Base-by-base conservation (phyloP, 2,113 vertebrate genomes). In the Emydura subglobosa region DNA sequence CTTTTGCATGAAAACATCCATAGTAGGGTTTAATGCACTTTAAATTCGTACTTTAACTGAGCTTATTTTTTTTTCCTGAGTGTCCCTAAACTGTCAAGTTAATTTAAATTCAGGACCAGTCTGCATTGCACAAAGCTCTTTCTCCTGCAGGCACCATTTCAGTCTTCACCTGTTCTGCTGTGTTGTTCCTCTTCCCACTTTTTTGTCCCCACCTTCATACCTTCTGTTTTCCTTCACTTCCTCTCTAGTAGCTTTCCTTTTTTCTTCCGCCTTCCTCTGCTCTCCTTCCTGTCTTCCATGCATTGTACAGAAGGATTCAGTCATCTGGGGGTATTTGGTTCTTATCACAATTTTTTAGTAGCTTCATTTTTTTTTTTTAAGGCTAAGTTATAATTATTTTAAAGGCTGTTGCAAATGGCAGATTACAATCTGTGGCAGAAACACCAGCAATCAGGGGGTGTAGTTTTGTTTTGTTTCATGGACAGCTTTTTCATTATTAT, bases 401-500 rank as follows among this genome's bases (percentile, higher is more conserved):
- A 14, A 89, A 76, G 25, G 5, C 22, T 53, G 17, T 29, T 86
- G 25, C 50, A 14, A 7, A 34, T 29, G 83, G 51, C 49, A 61
- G 49, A 65, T n/a, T 85, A 91, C 79, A 27, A 65, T 68, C 54
- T 81, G 76, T 83, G 68, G 19, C 53, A 16, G 44, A 51, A 51
- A 86, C 3, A 65, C 14, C 19, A 53, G 24, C 49, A 88, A 47
- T 88, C 39, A 87, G 42, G 27, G 25, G 5, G 59, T 88, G 39
- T 79, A 44, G 8, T n/a, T 17, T 68, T 68, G 13, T 21, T 55
- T 25, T 55, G 34, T 81, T 8, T 39, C n/a, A 13, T 49, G 55
- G 53, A 42, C 76, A 61, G 87, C 49, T 87, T 59, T 61, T 17
- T 79, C 83, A 47, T 89, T 29, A 8, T 81, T 85, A 49, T n/a